Evolutionary conservation across 2,113 vertebrate genomes (phyloP).

Genomic region (Apodemus sylvaticus): DNA sequence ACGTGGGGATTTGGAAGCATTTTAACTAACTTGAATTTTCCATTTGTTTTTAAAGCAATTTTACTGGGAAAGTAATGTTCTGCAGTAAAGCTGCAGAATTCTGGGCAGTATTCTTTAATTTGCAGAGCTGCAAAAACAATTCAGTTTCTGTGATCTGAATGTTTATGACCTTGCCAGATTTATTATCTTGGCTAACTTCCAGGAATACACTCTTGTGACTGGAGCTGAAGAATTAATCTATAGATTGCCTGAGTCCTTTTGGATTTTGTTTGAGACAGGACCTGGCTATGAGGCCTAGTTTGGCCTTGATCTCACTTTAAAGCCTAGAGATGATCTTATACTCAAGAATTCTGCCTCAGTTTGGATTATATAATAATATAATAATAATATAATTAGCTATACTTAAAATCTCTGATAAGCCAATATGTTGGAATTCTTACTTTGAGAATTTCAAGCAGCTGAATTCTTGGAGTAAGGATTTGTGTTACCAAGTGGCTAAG

Average conservation of each 20-base stretch:
- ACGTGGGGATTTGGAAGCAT: slow-evolving; percentile 50
- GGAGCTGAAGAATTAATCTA: slow-evolving; percentile 26
- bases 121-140: slow-evolving; percentile 21
- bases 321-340: not conserved
- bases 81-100: slow-evolving; percentile 31
- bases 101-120: slow-evolving; percentile 19
- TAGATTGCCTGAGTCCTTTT: not conserved
- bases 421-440: not conserved
- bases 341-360: not conserved
- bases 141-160: slow-evolving; percentile 40
- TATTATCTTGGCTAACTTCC: slow-evolving; percentile 21
- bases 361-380: too few species aligned
- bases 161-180: slow-evolving; percentile 20
- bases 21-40: slow-evolving; percentile 36
- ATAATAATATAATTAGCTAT: not conserved
- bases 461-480: slow-evolving; percentile 14
- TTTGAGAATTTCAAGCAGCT: not conserved
- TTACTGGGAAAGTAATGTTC: slow-evolving; percentile 30
- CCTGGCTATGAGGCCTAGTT: not conserved
- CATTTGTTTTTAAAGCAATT: slow-evolving; percentile 43
- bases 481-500: not conserved
- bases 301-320: not conserved
- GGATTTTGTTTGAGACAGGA: not conserved
- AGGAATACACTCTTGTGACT: not conserved
- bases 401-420: slow-evolving; percentile 18